Conservation (phyloP, 2,113 vertebrate species). For the Dascyllus trimaculatus region DNA sequence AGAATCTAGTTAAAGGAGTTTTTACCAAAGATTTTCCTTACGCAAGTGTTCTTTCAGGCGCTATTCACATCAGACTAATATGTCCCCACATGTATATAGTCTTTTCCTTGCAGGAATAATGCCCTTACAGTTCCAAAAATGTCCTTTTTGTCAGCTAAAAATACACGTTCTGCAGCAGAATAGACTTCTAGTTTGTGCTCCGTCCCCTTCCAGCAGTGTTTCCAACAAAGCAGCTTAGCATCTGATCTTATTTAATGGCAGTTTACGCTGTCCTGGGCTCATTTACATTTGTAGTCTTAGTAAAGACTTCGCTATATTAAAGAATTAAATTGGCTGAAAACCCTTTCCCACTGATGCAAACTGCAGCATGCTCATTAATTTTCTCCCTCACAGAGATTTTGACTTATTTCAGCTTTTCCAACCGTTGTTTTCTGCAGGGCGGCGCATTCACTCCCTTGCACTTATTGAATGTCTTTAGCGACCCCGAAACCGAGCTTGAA, state of each 20-base stretch:
- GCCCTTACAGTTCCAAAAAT: too few relatives aligned
- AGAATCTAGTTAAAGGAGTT: neutral
- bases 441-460: slow-evolving; percentile 13
- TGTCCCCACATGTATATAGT: too few relatives aligned
- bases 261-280: too few relatives aligned
- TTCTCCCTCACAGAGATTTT: neutral
- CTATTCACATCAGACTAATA: too few relatives aligned
- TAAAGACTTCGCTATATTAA: too few relatives aligned
- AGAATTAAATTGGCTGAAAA: neutral
- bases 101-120: too few relatives aligned
- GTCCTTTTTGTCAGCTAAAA: too few relatives aligned
- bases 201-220: neutral
- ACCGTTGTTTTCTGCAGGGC: slow-evolving; percentile 10
- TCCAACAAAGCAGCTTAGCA: neutral
- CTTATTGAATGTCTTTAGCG: slow-evolving; percentile 26
- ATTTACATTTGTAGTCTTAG: slow-evolving; percentile 1
- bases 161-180: too few relatives aligned
- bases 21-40: too few relatives aligned
- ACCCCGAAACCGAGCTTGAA: slow-evolving; percentile 13
- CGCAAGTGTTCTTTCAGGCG: too few relatives aligned
- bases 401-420: neutral
- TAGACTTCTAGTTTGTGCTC: neutral
- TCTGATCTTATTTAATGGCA: too few relatives aligned
- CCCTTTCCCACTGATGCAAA: neutral
- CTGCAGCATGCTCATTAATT: neutral